Conservation (phyloP, 2,797 vertebrate genomes). For the Danio choprae region DNA sequence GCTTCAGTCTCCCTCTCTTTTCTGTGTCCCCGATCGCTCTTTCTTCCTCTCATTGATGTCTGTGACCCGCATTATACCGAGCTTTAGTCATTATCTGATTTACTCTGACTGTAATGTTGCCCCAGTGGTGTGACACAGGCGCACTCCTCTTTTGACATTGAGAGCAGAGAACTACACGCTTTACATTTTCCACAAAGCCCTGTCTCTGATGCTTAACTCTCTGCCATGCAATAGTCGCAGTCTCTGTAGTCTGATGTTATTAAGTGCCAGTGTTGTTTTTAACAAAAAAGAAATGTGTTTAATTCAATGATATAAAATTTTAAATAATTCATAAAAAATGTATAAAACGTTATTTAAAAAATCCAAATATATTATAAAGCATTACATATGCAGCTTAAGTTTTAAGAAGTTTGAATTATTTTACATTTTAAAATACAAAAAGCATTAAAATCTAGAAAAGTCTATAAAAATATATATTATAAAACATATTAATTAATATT, state of each 20-base stretch:
- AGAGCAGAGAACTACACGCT: constrained; percentile 9
- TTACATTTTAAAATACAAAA: no score
- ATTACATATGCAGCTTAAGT: no score
- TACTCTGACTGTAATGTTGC: constrained; percentile 50
- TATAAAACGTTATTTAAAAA: no score
- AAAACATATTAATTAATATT: not conserved
- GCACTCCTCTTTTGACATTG: constrained; percentile 40
- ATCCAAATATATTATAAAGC: not conserved
- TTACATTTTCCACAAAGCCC: constrained; percentile 18
- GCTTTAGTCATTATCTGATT: constrained; percentile 46
- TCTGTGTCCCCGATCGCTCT: constrained; percentile 29
- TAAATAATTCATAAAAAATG: no score
- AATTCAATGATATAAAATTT: not conserved
- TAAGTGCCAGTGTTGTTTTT: not conserved
- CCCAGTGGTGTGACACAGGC: constrained; percentile 25
- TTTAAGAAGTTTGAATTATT: no score
- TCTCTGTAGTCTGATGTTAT: constrained; percentile 1
- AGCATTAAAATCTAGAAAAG: not conserved
- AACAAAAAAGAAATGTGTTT: not conserved
- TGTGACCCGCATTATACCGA: constrained; percentile 28
- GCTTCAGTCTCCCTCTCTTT: constrained; percentile 15
- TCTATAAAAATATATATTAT: not conserved
- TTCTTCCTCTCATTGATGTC: constrained; percentile 31
- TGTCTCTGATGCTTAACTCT: not conserved
- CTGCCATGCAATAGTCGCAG: not conserved